Base-by-base conservation (phyloP, 1,140 invertebrate species). In the Papilio helenus region DNA sequence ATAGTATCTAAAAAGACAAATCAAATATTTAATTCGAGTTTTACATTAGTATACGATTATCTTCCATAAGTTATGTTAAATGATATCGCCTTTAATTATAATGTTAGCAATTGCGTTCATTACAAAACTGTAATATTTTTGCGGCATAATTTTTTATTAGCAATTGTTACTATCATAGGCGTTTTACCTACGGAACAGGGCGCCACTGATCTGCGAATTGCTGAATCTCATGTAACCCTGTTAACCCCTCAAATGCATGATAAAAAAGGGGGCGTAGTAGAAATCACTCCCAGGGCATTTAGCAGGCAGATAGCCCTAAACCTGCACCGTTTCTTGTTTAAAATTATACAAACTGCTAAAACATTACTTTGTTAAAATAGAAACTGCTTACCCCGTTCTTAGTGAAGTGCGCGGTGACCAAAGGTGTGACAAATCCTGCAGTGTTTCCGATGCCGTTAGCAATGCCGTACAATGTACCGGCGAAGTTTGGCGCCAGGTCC, bases 401-500 rank as follows among this genome's bases (percentile, higher is more conserved):
- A 0, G 97, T 97, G 51, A 97, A 95, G 80, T 95, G 95, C 4
- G 96, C 96, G 65, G 97, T 96, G 61, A 97, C 95, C 14, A 96
- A 84, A 0, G 97, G 97, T 34, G 97, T 97, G 29, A 97, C 96
- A 79, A 97, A 97, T 26, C 97, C 97, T n/a, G 97, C 96, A 0
- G 96, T 97, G 71, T 97, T 96, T 2, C 97, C 97, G 39, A 97
- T 95, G 9, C 96, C 97, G 82, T 97, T 97, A 74, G 97, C 96
- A 26, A 97, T 96, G 12, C 97, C 97, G 76, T 97, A 97, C 26
- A 97, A 84, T 0, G 97, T 96, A 18, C 97, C 97, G 16, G 98
- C 98, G 93, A 95, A 97, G 91, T 97, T 98, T 0, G 95, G 95
- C 1, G 97, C 97, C 74, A 98, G 92, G 93, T 98, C 97, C 89